A percentile compares a stretch with the other conserved stretches of the same genome.
phyloP scores from a whole-genome alignment of 2,113 vertebrate species.

The Prionailurus viverrinus region DNA sequence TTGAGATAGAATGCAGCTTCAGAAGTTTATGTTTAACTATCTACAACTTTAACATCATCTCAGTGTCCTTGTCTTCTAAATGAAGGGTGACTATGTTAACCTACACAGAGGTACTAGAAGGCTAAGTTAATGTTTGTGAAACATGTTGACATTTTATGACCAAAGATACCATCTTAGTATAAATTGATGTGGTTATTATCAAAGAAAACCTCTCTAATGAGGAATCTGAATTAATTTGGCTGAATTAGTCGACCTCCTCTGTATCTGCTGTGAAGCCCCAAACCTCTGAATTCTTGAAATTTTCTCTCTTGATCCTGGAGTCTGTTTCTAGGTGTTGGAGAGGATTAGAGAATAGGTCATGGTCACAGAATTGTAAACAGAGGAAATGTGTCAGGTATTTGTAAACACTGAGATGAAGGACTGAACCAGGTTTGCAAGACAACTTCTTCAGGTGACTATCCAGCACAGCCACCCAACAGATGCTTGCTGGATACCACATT shows the following conservation, averaged over 20 bases:
- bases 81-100: conserved; percentile 36
- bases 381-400: conserved; percentile 76
- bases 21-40: neutral
- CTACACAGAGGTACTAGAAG: conserved; percentile 23
- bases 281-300: conserved; percentile 69
- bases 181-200: conserved; percentile 28
- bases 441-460: conserved; percentile 43
- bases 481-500: neutral
- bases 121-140: conserved; percentile 50
- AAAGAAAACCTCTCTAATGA: conserved; percentile 64
- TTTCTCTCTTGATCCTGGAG: conserved; percentile 79
- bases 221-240: conserved; percentile 51
- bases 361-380: conserved; percentile 78
- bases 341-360: conserved; percentile 79
- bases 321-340: conserved; percentile 75
- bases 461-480: conserved; percentile 23
- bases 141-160: conserved; percentile 8
- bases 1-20: neutral
- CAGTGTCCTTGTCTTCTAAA: neutral
- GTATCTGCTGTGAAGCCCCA: conserved; percentile 66
- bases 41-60: neutral
- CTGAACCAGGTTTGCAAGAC: conserved; percentile 61
- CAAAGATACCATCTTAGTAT: neutral
- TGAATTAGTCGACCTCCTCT: conserved; percentile 63
- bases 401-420: conserved; percentile 74